Evolutionary conservation across 2,797 vertebrate genomes (phyloP), one percentile per base, ranked within the genome.

Genomic region (Oreonectes daqikongensis): DNA sequence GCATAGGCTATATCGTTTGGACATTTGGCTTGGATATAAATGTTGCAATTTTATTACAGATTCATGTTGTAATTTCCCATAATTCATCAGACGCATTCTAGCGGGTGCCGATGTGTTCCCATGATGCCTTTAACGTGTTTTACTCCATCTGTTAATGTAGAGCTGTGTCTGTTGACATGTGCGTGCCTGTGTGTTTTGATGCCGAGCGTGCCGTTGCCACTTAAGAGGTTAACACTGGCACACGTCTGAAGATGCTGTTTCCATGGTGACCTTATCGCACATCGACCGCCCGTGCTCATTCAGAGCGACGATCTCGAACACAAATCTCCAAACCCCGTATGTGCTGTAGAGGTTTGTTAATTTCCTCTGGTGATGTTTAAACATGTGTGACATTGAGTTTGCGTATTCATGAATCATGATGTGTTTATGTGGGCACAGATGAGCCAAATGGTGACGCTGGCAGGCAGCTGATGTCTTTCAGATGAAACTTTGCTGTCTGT

Each of bases 261-360:
- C 95, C 94, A 98, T 98, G 92, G 95, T 92, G 96, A 99, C 95
- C 91, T 89, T 92, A 88, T 93, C 91, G 91, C 92, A 93, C 94
- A 91, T 92, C 82, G 81, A 90, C 90, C 90, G 93, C 93, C 91
- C 91, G 92, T 95, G 95, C n/a, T 93, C 94, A 94, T 94, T 94
- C 93, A 96, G 94, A 95, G 93, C 90, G 84, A 91, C 90, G 91
- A 92, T 90, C 92, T 93, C 90, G 87, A 88, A 74, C 91, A 86
- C 89, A 93, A 15, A 18, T 30, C 5, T 59, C 2, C 55, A 55
- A 26, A 55, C 11, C 20, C 22, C 1, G 22, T 12, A 55, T 24
- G 52, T 60, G 46, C 35, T 44, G 9, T 42, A 20, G 6, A 7
- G 28, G 22, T 59, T 64, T 69, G 50, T 52, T 50, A 77, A 72